phyloP scores from a whole-genome alignment of 2,797 vertebrate genomes.

The Capromys pilorides region DNA sequence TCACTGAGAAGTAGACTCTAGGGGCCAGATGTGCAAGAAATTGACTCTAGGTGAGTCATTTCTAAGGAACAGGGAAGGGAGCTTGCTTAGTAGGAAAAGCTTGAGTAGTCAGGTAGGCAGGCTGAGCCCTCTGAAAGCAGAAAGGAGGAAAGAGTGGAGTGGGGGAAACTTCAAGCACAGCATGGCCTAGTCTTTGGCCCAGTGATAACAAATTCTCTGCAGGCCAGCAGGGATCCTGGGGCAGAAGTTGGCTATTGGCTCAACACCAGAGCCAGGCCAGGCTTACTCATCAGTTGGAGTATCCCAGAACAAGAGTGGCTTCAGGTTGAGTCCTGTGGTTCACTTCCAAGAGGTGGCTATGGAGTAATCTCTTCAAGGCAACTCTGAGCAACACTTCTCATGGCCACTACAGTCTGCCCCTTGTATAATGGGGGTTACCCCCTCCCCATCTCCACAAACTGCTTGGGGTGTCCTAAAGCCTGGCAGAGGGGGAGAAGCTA shows the following conservation, averaged over 20 bases:
- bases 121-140: neutral
- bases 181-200: neutral
- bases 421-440: neutral
- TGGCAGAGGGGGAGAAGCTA: neutral
- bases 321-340: neutral
- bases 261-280: neutral
- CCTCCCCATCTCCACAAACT: neutral
- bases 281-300: neutral
- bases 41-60: neutral
- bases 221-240: neutral
- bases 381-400: neutral
- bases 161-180: neutral
- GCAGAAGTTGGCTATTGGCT: too few relatives aligned
- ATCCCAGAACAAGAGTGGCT: neutral
- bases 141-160: neutral
- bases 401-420: neutral
- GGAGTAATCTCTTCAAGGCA: neutral
- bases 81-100: neutral
- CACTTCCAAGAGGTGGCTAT: neutral
- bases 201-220: neutral
- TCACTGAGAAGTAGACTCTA: neutral
- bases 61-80: neutral
- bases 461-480: neutral
- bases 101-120: neutral
- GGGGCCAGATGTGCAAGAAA: neutral